phyloP scores from a whole-genome alignment of 2,797 vertebrate species.

The Brotula barbata region DNA sequence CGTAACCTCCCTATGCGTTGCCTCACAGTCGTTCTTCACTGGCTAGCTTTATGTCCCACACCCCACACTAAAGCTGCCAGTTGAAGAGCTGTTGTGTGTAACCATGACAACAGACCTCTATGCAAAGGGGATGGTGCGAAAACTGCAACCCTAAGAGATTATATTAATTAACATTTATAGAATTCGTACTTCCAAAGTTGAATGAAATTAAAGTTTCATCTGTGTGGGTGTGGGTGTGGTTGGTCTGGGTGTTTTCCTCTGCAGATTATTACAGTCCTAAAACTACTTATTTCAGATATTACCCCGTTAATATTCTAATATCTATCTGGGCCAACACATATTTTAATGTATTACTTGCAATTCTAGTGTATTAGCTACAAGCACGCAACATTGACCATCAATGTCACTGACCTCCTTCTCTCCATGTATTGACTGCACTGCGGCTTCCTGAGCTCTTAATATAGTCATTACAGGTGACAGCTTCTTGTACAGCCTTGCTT shows the following conservation, averaged over 20 bases:
- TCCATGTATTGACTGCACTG: constrained; percentile 64
- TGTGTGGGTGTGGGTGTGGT: constrained; percentile 15
- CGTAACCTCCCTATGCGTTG: constrained; percentile 70
- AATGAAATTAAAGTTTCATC: not conserved
- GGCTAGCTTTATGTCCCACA: constrained; percentile 86
- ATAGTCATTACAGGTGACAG: constrained; percentile 16
- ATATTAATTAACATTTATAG: not conserved
- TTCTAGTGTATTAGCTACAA: not conserved
- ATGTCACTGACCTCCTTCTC: constrained; percentile 29
- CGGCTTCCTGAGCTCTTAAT: constrained; percentile 36
- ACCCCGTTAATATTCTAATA: too few species aligned
- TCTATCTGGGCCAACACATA: not conserved
- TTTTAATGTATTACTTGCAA: too few species aligned
- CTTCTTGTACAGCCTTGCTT: constrained; percentile 9
- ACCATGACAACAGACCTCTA: constrained; percentile 78
- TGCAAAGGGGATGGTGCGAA: constrained; percentile 33
- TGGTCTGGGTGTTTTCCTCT: not conserved
- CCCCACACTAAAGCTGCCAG: constrained; percentile 85
- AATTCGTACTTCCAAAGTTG: not conserved
- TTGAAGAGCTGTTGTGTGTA: constrained; percentile 91
- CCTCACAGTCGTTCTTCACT: constrained; percentile 90
- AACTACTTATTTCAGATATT: too few species aligned
- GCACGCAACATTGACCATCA: constrained; percentile 1
- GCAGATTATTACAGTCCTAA: not conserved
- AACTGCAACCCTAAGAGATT: constrained; percentile 15